Base-by-base conservation (phyloP, 2,797 vertebrate genomes). In the Fratercula arctica region DNA sequence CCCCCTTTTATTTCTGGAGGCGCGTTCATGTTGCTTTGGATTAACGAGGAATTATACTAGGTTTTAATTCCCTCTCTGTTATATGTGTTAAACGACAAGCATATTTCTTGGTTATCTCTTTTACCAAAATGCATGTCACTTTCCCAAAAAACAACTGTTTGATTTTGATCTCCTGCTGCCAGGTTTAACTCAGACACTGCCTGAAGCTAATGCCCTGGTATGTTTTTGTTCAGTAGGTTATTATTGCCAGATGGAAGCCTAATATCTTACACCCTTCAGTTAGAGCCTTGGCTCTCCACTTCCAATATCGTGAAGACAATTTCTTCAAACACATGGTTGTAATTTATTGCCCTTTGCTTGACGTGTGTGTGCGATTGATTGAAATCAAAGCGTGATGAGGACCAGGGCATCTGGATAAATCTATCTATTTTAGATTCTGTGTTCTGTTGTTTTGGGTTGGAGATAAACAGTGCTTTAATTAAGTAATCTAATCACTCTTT, bases 341-440 rank as follows among this genome's bases (percentile, higher is more conserved):
- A 95, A 98, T 98, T 97, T 96, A 96, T 97, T 97, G 95, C 96
- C 96, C 93, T 97, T 96, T 81, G 90, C 97, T 97, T 97, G 97
- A 97, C 81, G 89, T 97, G 97, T 96, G 95, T 92, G 93, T 91
- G 91, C 81, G 41, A 90, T 87, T 97, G 97, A 97, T 97, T 95
- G 97, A 97, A 98, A 98, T 98, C 97, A 97, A 97, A 97, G 96
- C 85, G 0, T 97, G 97, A 97, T 73, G 97, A 98, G 94, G 96
- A 97, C 91, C 97, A 96, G 97, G 79, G 89, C 87, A 96, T 94
- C 92, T 81, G 87, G 50, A 86, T 88, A 54, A 79, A 80, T 79
- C 68, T 81, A 14, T 59, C 87, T 70, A 8, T 83, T 95, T 94
- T 80, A 94, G 78, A 59, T 82, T 77, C 79, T n/a, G 63, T 67